Evolutionary conservation across 2,113 vertebrate species (phyloP).

Genomic region (Azemiops feae): DNA sequence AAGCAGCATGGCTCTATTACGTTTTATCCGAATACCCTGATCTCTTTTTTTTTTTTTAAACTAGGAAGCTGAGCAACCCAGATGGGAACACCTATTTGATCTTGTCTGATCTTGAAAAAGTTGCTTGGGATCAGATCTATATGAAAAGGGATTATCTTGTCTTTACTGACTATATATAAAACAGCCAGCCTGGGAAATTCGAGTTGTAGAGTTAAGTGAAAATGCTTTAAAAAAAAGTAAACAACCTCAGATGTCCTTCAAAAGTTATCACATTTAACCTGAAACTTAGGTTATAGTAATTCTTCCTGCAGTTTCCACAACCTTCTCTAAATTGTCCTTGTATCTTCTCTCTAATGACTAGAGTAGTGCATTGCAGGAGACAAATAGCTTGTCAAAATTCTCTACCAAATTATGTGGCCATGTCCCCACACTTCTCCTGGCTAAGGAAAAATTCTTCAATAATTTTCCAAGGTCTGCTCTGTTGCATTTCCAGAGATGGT

Average conservation of each 20-base stretch:
- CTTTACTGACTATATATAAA: neutral
- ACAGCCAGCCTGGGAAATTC: neutral
- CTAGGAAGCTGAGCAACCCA: neutral
- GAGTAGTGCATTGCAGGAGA: neutral
- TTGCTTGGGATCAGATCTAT: neutral
- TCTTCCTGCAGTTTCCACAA: neutral
- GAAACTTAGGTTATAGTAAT: neutral
- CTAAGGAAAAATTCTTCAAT: neutral
- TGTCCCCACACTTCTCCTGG: neutral
- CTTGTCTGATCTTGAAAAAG: neutral
- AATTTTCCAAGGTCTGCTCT: neutral
- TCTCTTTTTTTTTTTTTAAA: neutral
- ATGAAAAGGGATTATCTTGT: neutral
- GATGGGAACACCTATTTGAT: neutral
- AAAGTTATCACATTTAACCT: neutral
- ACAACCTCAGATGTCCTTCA: neutral
- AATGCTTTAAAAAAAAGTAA: neutral
- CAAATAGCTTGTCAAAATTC: neutral
- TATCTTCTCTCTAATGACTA: neutral
- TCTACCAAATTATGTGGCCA: neutral
- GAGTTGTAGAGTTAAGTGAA: neutral
- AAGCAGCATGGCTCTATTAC: neutral
- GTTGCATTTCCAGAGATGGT: neutral
- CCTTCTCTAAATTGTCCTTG: neutral
- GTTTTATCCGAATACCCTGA: neutral